Evolutionary conservation across 2,888 invertebrate species (phyloP).

Genomic region (Drosophila subsilvestris): DNA sequence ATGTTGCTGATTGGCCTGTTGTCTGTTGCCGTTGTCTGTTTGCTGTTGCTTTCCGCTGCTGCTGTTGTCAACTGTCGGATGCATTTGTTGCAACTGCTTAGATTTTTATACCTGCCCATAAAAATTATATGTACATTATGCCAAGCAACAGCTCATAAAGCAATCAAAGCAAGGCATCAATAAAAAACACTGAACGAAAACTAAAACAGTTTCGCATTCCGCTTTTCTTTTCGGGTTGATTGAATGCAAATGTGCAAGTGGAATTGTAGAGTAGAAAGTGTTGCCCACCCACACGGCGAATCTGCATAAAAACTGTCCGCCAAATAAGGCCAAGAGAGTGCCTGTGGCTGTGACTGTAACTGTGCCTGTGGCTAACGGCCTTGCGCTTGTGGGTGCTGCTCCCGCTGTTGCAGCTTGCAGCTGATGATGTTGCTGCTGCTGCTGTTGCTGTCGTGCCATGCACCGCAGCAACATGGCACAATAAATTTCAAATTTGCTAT

Average conservation of each 20-base stretch:
- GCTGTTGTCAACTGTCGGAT: conserved; percentile 35
- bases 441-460: conserved; percentile 50
- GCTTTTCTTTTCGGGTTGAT: conserved; percentile 13
- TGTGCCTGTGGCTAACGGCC: conserved; percentile 38
- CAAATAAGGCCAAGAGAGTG: conserved; percentile 63
- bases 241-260: conserved; percentile 62
- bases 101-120: conserved; percentile 52
- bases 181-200: conserved; percentile 9
- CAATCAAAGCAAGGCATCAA: conserved; percentile 51
- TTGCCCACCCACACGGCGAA: conserved; percentile 65
- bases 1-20: conserved; percentile 75
- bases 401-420: conserved; percentile 19
- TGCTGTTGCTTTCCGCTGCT: conserved; percentile 31
- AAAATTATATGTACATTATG: conserved; percentile 57
- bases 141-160: conserved; percentile 47
- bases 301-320: conserved; percentile 64
- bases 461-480: conserved; percentile 52
- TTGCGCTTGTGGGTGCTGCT: conserved; percentile 53
- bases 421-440: conserved; percentile 46
- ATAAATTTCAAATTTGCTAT: conserved; percentile 80
- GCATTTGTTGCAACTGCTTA: conserved; percentile 36
- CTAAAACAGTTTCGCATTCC: conserved; percentile 15
- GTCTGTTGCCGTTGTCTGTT: conserved; percentile 38
- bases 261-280: conserved; percentile 65
- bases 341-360: neutral